These are phyloP conservation scores for Nannoperca obscura DNA, from an alignment of 2,797 vertebrate genomes.

Conservation along the genomic window DNA sequence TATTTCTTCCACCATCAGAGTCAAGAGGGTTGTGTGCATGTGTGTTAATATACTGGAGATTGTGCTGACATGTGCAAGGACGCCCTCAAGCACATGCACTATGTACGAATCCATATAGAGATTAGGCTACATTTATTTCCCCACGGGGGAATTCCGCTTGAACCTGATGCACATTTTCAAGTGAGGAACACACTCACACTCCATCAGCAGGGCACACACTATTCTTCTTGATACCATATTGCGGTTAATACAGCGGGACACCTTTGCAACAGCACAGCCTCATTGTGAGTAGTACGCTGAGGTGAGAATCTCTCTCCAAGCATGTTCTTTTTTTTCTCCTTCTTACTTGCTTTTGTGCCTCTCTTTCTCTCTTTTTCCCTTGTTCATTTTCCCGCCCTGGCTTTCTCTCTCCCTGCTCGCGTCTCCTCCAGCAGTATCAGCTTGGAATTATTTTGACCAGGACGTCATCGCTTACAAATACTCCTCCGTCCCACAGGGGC, in stretches of 20 bases:
- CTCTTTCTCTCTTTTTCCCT: neutral
- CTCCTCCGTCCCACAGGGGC: slow-evolving; percentile 40
- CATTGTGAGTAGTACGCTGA: neutral
- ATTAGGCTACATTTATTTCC: slow-evolving; percentile 40
- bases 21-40: slow-evolving; percentile 14
- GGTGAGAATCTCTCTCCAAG: slow-evolving; percentile 12
- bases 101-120: slow-evolving; percentile 31
- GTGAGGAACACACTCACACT: neutral
- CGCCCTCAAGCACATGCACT: slow-evolving; percentile 28
- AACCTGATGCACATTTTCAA: slow-evolving; percentile 35
- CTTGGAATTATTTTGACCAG: slow-evolving; percentile 63
- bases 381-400: neutral
- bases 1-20: slow-evolving; percentile 21
- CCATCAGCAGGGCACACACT: neutral
- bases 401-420: neutral
- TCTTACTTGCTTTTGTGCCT: neutral
- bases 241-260: slow-evolving; percentile 25
- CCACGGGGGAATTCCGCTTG: slow-evolving; percentile 24
- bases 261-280: slow-evolving; percentile 6
- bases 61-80: slow-evolving; percentile 47
- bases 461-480: slow-evolving; percentile 62
- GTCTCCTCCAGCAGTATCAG: slow-evolving; percentile 33
- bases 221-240: slow-evolving; percentile 27
- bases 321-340: neutral
- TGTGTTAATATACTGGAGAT: slow-evolving; percentile 27